Percentiles rank a stretch among this genome's conserved stretches.
phyloP scores from a whole-genome alignment of 2,113 vertebrate species.

The Gobiocypris rarus region DNA sequence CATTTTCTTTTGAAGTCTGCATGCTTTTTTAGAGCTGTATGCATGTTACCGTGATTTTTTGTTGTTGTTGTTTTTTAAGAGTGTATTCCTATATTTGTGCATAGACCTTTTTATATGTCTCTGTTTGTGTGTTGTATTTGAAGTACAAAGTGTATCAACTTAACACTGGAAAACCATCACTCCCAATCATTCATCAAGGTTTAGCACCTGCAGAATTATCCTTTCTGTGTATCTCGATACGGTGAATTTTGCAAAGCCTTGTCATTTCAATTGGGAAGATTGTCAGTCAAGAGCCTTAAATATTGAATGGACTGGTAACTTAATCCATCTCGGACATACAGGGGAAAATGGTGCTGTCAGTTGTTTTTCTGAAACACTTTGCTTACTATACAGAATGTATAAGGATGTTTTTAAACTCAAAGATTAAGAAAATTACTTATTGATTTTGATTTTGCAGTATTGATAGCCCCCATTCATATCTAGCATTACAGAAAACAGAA shows the following conservation, averaged over 20 bases:
- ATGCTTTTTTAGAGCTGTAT: not conserved
- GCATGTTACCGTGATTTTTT: not conserved
- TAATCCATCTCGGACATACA: conserved; percentile 24
- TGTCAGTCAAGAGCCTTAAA: conserved; percentile 26
- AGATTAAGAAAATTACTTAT: not conserved
- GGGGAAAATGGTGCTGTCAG: not conserved
- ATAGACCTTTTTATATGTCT: not conserved
- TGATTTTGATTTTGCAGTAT: conserved; percentile 1
- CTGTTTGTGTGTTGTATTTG: not conserved
- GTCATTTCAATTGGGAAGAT: conserved; percentile 12
- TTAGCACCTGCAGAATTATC: conserved; percentile 48
- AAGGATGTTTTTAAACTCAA: not conserved
- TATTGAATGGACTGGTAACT: conserved; percentile 41
- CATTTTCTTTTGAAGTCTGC: not conserved
- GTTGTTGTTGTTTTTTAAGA: not conserved
- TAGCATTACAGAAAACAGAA: not conserved
- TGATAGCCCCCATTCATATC: not conserved
- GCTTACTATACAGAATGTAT: not conserved
- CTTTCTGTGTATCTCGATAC: conserved; percentile 26
- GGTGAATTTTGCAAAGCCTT: conserved; percentile 26
- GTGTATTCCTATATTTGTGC: not conserved
- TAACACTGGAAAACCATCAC: not conserved
- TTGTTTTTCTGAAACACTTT: not conserved
- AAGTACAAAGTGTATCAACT: not conserved
- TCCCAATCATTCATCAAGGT: not conserved